Evolutionary conservation across 2,797 vertebrate genomes (phyloP), one percentile per base, ranked within the genome.

Genomic region (Lagorchestes hirsutus): DNA sequence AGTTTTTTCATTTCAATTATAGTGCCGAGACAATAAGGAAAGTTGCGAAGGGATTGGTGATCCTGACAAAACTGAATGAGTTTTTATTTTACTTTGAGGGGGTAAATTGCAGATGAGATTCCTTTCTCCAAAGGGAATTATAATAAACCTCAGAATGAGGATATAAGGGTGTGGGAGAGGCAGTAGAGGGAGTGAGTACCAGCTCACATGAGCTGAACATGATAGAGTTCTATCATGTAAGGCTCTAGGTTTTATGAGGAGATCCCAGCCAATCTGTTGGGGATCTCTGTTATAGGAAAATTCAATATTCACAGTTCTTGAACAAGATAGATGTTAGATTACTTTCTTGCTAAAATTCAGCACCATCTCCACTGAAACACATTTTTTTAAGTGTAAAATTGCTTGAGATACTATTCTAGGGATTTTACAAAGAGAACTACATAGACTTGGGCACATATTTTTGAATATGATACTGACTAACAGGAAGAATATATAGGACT

Each of bases 251-350:
- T 11, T 3, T 58, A 29, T 1, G 0, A 29, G 29, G n/a, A 92
- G 93, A 92, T 31, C 4, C 67, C 67, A 82, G n/a, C 0, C n/a
- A 82, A 93, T 24, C 9, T 8, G 18, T 82, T 18, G 4, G 58
- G 14, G 58, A 27, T 5, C 27, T 11, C 16, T 67, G 67, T 18
- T 94, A 92, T 46, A 96, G 57, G n/a, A 95, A 95, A 95, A 93
- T 9, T 3, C 24, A 50, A 0, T 56, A n/a, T 3, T 93, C 31
- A 95, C 4, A 87, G 0, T 93, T 1, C 2, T 94, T 96, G 5
- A 31, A 74, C 92, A 54, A 94, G 12, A 28, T 4, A 27, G 10
- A 4, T 50, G 22, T 31, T 55, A 58, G 55, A 95, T 96, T 12
- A 16, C 22, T 93, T 91, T 90, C 34, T 3, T 55, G 29, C 67